Base-by-base conservation (phyloP, 2,113 vertebrate species). In the Microcebus jonahi region DNA sequence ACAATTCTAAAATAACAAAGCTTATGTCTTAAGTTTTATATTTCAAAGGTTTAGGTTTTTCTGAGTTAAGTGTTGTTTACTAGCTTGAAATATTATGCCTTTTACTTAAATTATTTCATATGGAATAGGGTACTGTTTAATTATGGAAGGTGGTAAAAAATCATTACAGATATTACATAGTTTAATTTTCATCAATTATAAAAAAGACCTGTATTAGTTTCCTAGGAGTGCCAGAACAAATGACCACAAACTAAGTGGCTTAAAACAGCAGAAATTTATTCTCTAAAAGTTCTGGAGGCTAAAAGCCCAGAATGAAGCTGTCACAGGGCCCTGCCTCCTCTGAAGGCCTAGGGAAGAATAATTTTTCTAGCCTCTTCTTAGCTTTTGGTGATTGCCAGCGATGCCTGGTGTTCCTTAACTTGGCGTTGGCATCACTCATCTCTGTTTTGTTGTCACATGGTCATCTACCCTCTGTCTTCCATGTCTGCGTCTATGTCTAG, bases 1-100 rank as follows among this genome's bases (percentile, higher is more conserved):
- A 50, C 39, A 63, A 31, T 82, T 91, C 31, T 86, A 50, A 36
- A 90, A 75, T 59, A 97, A 84, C n/a, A 95, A 93, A 96, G 31
- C 23, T 68, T 82, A n/a, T 48, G 42, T 82, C 25, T 48, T 75
- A 89, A 82, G 67, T 84, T 89, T 15, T 83, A 73, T 70, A 91
- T 93, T 88, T 85, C 76, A 75, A 45, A 95, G 61, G 9, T 80
- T 90, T 45, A 76, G 27, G 17, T 59, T 86, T 97, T 93, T 91
- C 21, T 83, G 18, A 96, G 67, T 63, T 63, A 96, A 76, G 42
- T 92, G 23, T 76, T 17, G 34, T 83, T 73, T 75, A 61, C 29
- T 73, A 76, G 3, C 59, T 71, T 81, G 57, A 68, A 89, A 86
- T 90, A 83, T 63, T 91, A 77, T 59, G 8, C 39, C 20, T 94